Evolutionary conservation across 2,797 vertebrate genomes (phyloP), one percentile per base, ranked within the genome.

Genomic region (Phrynocephalus guinanensis): DNA sequence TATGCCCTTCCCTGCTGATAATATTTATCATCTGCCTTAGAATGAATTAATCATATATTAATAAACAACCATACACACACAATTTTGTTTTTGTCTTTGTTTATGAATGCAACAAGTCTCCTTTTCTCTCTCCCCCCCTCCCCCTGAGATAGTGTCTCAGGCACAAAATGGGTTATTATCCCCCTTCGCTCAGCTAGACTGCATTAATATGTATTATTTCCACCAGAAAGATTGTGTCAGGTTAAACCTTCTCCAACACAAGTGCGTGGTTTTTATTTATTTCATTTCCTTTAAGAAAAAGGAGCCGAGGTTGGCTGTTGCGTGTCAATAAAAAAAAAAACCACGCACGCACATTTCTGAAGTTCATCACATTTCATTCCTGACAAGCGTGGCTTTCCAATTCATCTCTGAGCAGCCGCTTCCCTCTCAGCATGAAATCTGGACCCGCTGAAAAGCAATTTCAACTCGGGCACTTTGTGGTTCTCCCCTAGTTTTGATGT

Each of bases 361-460:
- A 95, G 93, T 92, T 92, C 93, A 90, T 89, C 88, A 38, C 93
- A 91, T 94, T 95, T 95, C 95, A 91, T 95, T 93, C 91, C 91
- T 88, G 94, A 96, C 94, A 95, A 97, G 95, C 86, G 24, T 92
- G 90, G 88, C 93, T 94, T 95, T 95, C 90, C 91, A 67, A 90
- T 94, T 94, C 94, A 94, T 89, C 66, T 18, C 30, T 0, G 89
- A 73, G 87, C 93, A 24, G 16, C 88, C 0, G 89, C 91, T 94
- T 92, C 8, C 15, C 66, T 79, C 89, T 50, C 89, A 1, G 92
- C 60, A n/a, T 95, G 96, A 96, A 95, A 96, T 94, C 52, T 1
- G 92, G 84, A 93, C 91, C 52, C 87, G 91, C 89, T 87, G 50
- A 93, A 95, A 94, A 94, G 94, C 92, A 92, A 92, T 95, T 91